These are phyloP conservation scores for Argopecten irradians DNA, from an alignment of 1,140 invertebrate species.

Conservation along the genomic window DNA sequence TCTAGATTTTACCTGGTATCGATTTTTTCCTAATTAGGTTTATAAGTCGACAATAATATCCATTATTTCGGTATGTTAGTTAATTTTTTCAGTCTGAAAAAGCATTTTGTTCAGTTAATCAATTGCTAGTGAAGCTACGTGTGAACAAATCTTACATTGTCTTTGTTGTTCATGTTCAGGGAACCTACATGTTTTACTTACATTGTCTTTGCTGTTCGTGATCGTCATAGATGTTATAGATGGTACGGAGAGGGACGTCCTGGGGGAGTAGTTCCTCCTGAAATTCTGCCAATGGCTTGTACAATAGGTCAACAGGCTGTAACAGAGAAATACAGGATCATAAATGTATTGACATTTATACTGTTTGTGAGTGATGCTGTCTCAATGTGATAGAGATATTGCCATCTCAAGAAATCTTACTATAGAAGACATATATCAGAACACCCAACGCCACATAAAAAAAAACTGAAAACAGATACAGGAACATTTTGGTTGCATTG, in stretches of 20 bases:
- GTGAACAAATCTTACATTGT: not conserved
- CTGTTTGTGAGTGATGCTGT: too few species aligned
- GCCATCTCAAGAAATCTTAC: too few species aligned
- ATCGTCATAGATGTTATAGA: conserved; percentile 74
- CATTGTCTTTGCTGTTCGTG: conserved; percentile 71
- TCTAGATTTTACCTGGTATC: too few species aligned
- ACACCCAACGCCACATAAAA: not conserved
- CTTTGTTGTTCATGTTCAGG: not conserved
- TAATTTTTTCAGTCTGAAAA: not conserved
- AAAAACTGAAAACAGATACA: conserved; percentile 21
- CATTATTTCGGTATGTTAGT: not conserved
- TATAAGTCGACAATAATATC: too few species aligned
- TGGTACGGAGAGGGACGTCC: conserved; percentile 70
- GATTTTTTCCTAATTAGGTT: too few species aligned
- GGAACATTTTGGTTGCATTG: not conserved
- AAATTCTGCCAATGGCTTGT: conserved; percentile 74
- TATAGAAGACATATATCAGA: not conserved
- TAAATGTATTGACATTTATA: too few species aligned
- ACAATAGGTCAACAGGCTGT: conserved; percentile 74
- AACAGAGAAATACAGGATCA: conserved; percentile 25
- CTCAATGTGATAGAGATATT: too few species aligned
- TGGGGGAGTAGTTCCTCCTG: conserved; percentile 74
- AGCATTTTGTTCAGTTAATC: not conserved
- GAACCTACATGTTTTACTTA: too few species aligned
- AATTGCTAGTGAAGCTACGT: not conserved